phyloP scores from a whole-genome alignment of 2,888 invertebrate genomes.

The Arctia plantaginis region DNA sequence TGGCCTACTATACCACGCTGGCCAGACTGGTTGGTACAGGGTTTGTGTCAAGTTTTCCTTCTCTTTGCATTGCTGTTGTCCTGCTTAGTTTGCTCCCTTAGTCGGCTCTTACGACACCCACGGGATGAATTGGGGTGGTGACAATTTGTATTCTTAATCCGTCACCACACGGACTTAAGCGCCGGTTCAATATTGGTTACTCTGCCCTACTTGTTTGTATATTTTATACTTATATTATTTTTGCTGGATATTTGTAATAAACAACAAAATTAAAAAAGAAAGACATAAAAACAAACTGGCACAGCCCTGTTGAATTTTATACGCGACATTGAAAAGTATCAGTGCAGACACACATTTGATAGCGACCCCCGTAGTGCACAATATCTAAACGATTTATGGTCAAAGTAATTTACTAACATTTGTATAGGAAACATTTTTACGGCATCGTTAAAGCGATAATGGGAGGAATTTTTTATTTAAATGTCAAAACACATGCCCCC shows the following conservation, averaged over 20 bases:
- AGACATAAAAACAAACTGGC: not conserved
- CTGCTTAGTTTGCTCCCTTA: too few species aligned
- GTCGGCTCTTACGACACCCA: too few species aligned
- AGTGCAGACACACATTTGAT: constrained; percentile 34
- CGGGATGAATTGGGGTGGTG: too few species aligned
- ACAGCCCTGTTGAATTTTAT: constrained; percentile 21
- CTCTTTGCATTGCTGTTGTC: too few species aligned
- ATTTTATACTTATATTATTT: too few species aligned
- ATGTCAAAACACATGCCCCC: constrained; percentile 36
- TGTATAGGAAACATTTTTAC: constrained; percentile 57
- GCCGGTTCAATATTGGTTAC: too few species aligned
- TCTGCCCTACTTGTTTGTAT: too few species aligned
- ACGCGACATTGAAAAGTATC: constrained; percentile 22
- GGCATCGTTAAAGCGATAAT: constrained; percentile 59
- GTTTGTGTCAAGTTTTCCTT: too few species aligned
- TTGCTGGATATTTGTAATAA: not conserved
- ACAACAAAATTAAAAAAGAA: not conserved
- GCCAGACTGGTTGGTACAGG: too few species aligned
- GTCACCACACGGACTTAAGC: too few species aligned
- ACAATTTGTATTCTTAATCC: too few species aligned
- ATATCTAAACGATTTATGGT: constrained; percentile 60
- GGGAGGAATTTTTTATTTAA: constrained; percentile 59
- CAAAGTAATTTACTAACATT: constrained; percentile 56
- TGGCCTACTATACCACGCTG: too few species aligned
- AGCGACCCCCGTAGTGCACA: constrained; percentile 43